These are phyloP conservation scores for Miniopterus natalensis DNA, from an alignment of 2,113 vertebrate genomes.

Conservation along the genomic window DNA sequence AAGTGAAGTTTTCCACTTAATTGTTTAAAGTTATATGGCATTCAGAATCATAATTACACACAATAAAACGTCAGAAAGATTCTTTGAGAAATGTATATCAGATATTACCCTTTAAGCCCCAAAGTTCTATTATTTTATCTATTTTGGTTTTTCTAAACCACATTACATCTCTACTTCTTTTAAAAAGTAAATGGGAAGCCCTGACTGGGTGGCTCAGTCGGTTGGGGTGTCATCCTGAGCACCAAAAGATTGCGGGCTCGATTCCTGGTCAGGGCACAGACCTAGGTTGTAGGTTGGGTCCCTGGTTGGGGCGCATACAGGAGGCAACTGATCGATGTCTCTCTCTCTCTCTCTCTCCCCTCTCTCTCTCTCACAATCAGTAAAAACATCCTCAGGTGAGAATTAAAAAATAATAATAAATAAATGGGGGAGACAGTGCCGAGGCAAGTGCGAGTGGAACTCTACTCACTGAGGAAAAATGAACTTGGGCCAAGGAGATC, in stretches of 20 bases:
- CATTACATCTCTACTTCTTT: background rate
- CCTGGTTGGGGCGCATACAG: no score
- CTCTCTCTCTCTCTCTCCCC: no score
- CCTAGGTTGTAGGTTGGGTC: no score
- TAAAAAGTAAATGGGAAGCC: background rate
- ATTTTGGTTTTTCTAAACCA: conserved; percentile 36
- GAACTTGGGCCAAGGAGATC: background rate
- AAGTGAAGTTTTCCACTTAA: background rate
- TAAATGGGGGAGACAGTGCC: background rate
- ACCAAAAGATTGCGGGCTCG: no score
- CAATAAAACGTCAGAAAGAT: background rate
- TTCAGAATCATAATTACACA: background rate
- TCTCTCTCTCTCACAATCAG: no score
- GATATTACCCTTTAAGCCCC: background rate
- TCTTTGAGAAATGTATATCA: background rate
- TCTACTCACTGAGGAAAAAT: background rate
- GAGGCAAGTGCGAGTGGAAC: background rate
- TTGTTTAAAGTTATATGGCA: background rate
- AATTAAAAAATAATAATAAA: no score
- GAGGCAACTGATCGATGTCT: no score
- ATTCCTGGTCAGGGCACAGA: no score
- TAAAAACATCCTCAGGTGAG: no score
- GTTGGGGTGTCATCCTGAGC: no score
- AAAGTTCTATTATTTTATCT: background rate
- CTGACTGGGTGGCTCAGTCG: no score